Percentiles rank a stretch among this genome's conserved stretches.
These are phyloP conservation scores for Drosophila yooni DNA, from an alignment of 2,888 invertebrate species.

Conservation along the genomic window DNA sequence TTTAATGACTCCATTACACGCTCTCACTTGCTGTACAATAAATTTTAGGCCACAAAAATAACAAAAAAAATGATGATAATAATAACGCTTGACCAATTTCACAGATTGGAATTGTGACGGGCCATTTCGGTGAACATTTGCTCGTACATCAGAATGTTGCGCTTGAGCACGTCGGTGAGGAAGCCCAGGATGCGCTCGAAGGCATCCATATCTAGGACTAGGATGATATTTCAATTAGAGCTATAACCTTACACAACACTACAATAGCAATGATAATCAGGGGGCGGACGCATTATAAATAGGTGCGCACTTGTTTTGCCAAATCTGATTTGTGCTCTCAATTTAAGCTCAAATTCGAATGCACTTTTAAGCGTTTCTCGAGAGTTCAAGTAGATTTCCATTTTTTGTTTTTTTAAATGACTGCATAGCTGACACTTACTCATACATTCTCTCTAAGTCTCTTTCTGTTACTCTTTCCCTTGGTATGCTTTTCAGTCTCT, in stretches of 20 bases:
- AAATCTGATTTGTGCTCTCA: background rate
- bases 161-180: constrained; percentile 98
- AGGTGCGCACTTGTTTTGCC: constrained; percentile 5
- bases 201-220: constrained; percentile 97
- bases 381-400: background rate
- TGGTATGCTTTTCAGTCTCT: background rate
- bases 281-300: background rate
- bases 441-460: background rate
- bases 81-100: constrained; percentile 17
- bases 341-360: background rate
- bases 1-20: constrained; percentile 20
- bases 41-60: constrained; percentile 35
- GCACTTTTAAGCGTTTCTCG: background rate
- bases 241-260: constrained; percentile 17
- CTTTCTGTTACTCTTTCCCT: background rate
- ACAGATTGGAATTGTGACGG: constrained; percentile 67
- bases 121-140: constrained; percentile 80
- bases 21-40: constrained; percentile 26
- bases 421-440: background rate
- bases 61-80: constrained; percentile 13
- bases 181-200: constrained; percentile 98
- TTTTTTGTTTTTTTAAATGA: background rate
- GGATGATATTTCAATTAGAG: constrained; percentile 62
- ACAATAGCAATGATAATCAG: background rate
- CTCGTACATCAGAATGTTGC: constrained; percentile 97